A percentile compares a stretch with the other conserved stretches of the same genome.
phyloP scores from a whole-genome alignment of 2,113 vertebrate genomes.

The Holacanthus passer region DNA sequence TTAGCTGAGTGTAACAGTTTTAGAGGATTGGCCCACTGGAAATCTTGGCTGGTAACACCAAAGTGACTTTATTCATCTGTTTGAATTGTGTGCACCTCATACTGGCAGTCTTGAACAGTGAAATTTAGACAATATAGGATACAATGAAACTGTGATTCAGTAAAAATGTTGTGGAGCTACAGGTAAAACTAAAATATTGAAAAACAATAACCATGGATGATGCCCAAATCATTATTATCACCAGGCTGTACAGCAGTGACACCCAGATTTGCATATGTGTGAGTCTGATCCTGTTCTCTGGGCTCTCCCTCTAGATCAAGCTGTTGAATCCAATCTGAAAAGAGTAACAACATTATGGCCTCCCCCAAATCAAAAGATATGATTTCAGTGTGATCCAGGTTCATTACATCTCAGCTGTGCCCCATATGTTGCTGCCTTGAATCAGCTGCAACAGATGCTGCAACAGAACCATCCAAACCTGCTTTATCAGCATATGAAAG shows the following conservation, averaged over 20 bases:
- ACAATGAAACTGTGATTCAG: neutral
- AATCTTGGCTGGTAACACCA: neutral
- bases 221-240: neutral
- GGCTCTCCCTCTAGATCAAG: neutral
- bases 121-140: neutral
- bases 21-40: neutral
- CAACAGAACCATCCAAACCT: constrained; percentile 3
- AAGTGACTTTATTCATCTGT: neutral
- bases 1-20: constrained; percentile 11
- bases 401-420: neutral
- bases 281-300: neutral
- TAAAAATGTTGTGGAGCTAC: neutral
- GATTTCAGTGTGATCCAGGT: neutral
- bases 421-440: neutral
- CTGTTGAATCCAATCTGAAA: neutral
- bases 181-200: neutral
- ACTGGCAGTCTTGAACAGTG: neutral
- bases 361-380: neutral
- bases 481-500: neutral
- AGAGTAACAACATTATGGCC: neutral
- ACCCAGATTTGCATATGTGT: neutral
- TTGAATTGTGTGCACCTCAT: neutral
- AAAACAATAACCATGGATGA: neutral
- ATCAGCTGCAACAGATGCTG: constrained; percentile 4
- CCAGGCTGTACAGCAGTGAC: neutral